Evolutionary conservation across 2,888 invertebrate genomes (phyloP).

Genomic region (Plemyria rubiginata): DNA sequence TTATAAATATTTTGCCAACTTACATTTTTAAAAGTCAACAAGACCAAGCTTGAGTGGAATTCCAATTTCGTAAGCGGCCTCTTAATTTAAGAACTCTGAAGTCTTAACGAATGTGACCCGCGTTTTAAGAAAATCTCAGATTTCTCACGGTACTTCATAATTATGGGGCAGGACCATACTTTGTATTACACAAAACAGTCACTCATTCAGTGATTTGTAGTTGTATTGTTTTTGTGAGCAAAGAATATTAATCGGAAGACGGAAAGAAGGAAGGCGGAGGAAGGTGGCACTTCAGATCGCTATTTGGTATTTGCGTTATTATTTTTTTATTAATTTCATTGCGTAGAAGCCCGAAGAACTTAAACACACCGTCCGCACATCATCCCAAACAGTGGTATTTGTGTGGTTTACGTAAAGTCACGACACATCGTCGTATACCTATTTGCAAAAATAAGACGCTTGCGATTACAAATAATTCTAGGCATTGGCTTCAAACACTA

Average conservation of each 20-base stretch:
- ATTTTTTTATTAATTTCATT: too few relatives aligned
- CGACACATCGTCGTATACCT: too few relatives aligned
- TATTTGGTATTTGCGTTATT: too few relatives aligned
- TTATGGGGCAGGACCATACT: constrained; percentile 40
- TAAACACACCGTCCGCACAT: too few relatives aligned
- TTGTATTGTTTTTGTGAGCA: not conserved
- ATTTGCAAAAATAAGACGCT: too few relatives aligned
- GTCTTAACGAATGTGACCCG: constrained; percentile 24
- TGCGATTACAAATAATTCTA: too few relatives aligned
- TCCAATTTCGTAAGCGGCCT: constrained; percentile 33
- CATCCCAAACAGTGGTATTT: too few relatives aligned
- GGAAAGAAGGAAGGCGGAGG: too few relatives aligned
- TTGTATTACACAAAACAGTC: constrained; percentile 57
- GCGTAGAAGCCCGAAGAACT: too few relatives aligned
- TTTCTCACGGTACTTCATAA: constrained; percentile 67
- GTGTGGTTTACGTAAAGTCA: too few relatives aligned
- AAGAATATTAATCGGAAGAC: not conserved
- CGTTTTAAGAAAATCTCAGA: constrained; percentile 49
- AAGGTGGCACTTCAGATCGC: too few relatives aligned
- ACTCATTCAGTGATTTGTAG: constrained; percentile 58
- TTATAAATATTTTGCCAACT: constrained; percentile 1
- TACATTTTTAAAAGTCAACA: constrained; percentile 14
- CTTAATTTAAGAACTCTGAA: constrained; percentile 23
- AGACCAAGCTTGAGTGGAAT: constrained; percentile 29
- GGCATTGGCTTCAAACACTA: too few relatives aligned